Percentiles rank a stretch among this genome's conserved stretches.
Evolutionary conservation across 2,797 vertebrate genomes (phyloP).

Genomic region (Sebastes trivittatus): DNA sequence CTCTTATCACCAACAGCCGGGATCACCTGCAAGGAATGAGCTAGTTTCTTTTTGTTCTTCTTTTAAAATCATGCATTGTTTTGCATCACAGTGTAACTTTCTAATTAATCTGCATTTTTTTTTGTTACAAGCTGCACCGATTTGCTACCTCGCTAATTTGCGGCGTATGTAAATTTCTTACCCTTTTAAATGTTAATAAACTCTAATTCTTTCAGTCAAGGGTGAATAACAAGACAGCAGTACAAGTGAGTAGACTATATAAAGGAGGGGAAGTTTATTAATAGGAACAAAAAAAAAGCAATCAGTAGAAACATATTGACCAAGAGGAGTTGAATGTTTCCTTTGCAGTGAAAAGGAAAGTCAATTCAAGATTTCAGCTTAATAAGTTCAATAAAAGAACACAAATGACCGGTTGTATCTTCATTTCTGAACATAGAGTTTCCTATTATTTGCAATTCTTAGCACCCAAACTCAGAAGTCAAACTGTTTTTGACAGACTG

Average conservation of each 20-base stretch:
- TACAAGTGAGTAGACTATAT: constrained; percentile 7
- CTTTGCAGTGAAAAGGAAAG: not conserved
- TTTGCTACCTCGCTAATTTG: constrained; percentile 9
- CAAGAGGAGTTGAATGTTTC: not conserved
- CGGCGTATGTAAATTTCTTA: not conserved
- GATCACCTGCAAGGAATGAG: constrained; percentile 13
- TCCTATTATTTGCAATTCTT: not conserved
- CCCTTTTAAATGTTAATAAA: constrained; percentile 21
- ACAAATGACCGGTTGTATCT: not conserved
- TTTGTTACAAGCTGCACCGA: not conserved
- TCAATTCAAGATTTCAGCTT: not conserved
- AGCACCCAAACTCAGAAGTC: not conserved
- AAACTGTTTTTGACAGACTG: not conserved
- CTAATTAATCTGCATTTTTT: constrained; percentile 15
- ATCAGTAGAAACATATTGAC: constrained; percentile 6
- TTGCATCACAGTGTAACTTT: constrained; percentile 11
- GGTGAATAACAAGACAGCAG: constrained; percentile 26
- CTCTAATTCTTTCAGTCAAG: constrained; percentile 23
- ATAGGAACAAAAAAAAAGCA: constrained; percentile 16
- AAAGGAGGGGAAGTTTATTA: not conserved
- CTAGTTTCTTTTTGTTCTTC: not conserved
- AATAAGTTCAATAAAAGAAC: not conserved
- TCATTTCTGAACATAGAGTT: not conserved
- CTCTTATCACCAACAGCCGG: constrained; percentile 31
- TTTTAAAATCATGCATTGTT: constrained; percentile 1